Percentiles rank a stretch among this genome's conserved stretches.
These are phyloP conservation scores for Exaiptasia diaphana DNA, from an alignment of 64 coral and sea anemone species.

Conservation along the genomic window DNA sequence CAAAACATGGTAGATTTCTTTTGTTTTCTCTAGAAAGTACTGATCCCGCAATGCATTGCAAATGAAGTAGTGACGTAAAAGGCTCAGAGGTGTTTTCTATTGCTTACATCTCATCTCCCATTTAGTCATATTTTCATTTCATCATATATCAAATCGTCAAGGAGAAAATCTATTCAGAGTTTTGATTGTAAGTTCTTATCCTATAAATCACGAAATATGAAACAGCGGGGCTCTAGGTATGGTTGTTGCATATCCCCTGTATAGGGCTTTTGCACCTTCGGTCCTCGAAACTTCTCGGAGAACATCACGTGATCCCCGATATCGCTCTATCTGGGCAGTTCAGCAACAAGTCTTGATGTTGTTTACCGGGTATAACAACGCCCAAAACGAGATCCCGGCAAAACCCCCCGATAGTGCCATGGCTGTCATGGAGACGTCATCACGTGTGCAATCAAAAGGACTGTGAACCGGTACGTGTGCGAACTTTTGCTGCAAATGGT, in stretches of 20 bases:
- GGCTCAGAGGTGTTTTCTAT: too few species aligned
- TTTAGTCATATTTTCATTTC: too few species aligned
- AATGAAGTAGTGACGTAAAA: too few species aligned
- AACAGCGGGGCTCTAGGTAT: slow-evolving; percentile 44
- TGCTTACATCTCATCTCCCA: too few species aligned
- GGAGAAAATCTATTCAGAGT: slow-evolving; percentile 8
- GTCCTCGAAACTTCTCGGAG: slow-evolving; percentile 7
- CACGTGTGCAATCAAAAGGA: slow-evolving; percentile 35
- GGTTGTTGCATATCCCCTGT: slow-evolving; percentile 43
- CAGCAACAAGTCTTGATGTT: slow-evolving; percentile 38
- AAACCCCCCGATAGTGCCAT: slow-evolving; percentile 57
- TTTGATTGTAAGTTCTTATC: slow-evolving; percentile 53
- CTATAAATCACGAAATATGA: slow-evolving; percentile 22
- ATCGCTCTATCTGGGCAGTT: slow-evolving; percentile 50
- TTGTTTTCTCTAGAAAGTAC: too few species aligned
- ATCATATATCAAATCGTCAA: too few species aligned
- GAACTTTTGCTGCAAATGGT: too few species aligned
- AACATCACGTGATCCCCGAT: slow-evolving; percentile 52
- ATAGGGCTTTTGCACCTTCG: slow-evolving; percentile 53
- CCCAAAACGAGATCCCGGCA: slow-evolving; percentile 57
- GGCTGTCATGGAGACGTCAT: slow-evolving; percentile 12
- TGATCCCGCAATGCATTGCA: too few species aligned
- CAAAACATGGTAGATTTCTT: too few species aligned
- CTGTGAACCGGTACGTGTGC: too few species aligned
- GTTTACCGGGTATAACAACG: slow-evolving; percentile 40